These are phyloP conservation scores for Aspidoscelis tigris DNA, from an alignment of 2,113 vertebrate species.

Conservation along the genomic window DNA sequence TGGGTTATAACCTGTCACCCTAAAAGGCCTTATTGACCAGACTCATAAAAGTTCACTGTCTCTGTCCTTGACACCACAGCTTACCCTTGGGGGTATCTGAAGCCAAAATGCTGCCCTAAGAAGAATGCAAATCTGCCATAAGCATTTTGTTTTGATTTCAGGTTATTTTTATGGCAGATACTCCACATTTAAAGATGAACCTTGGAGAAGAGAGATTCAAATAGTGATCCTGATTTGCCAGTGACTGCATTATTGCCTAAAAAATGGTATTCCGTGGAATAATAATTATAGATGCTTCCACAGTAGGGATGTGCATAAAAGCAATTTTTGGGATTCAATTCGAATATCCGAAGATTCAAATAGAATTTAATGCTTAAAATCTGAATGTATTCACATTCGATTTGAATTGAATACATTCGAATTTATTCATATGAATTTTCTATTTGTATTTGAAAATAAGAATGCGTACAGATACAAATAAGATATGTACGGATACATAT, in stretches of 20 bases:
- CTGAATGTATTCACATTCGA: too few relatives aligned
- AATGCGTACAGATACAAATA: too few relatives aligned
- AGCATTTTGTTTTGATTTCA: neutral
- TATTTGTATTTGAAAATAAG: too few relatives aligned
- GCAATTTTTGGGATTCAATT: too few relatives aligned
- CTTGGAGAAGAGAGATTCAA: neutral
- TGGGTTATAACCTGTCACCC: too few relatives aligned
- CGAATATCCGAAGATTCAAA: neutral
- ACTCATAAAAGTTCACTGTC: neutral
- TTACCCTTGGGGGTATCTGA: neutral
- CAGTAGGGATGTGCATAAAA: fast-evolving
- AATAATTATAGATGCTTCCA: neutral
- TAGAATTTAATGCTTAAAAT: too few relatives aligned
- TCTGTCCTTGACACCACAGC: too few relatives aligned
- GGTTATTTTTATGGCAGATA: neutral
- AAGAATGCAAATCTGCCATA: neutral
- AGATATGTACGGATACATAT: too few relatives aligned
- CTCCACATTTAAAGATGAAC: neutral
- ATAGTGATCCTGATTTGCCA: neutral
- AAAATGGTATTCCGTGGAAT: neutral
- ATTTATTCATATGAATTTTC: too few relatives aligned
- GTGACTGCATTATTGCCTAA: neutral
- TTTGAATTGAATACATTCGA: too few relatives aligned
- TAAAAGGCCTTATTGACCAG: too few relatives aligned
- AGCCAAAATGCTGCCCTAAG: neutral